These are phyloP conservation scores for Nasonia vitripennis DNA, from an alignment of 1,140 invertebrate genomes.

Conservation along the genomic window DNA sequence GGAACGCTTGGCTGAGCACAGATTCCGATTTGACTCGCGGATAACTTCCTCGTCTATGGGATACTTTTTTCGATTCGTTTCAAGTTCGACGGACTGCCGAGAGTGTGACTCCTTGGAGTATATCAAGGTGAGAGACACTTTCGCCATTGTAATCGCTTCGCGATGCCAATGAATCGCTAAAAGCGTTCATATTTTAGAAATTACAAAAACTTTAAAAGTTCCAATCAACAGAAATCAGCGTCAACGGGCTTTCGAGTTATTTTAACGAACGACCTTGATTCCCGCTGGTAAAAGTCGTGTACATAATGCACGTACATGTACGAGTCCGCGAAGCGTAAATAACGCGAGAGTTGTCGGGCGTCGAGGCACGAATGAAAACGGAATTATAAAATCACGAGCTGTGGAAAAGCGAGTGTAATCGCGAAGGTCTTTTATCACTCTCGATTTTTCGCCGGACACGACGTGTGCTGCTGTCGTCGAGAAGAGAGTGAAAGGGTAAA, in stretches of 20 bases:
- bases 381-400: constrained; percentile 19
- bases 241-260: neutral
- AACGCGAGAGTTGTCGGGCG: neutral
- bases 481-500: constrained; percentile 33
- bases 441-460: constrained; percentile 26
- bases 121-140: neutral
- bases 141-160: neutral
- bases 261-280: constrained; percentile 32
- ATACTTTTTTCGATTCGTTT: neutral
- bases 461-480: too few species aligned
- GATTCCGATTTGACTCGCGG: neutral
- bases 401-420: constrained; percentile 24
- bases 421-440: constrained; percentile 20
- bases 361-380: neutral
- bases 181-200: too few species aligned
- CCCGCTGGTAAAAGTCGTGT: neutral
- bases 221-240: too few species aligned
- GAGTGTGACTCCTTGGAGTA: too few species aligned
- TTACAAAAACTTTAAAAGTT: too few species aligned
- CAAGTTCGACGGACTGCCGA: neutral
- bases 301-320: neutral
- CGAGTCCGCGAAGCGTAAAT: neutral
- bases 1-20: neutral
- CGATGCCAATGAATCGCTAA: too few species aligned
- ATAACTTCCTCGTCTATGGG: neutral